Base-by-base conservation (phyloP, 1,140 invertebrate species). In the Zelostemma sp. region DNA sequence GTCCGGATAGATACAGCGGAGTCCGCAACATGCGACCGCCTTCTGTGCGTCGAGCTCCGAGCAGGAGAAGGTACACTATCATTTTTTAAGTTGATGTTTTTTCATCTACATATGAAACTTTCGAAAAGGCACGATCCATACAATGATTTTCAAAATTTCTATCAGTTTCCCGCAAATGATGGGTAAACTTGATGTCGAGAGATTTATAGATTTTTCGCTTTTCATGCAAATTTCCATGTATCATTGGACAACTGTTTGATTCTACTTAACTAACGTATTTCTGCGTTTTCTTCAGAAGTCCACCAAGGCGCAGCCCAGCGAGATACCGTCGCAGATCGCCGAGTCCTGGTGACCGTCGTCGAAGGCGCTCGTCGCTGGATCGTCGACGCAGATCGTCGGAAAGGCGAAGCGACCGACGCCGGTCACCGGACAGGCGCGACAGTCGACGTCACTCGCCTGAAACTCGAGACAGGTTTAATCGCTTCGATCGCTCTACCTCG, bases 401-500 rank as follows among this genome's bases (percentile, higher is more conserved):
- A 38, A 73, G 81, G 16, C 75, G 77, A 9, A 35, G 33, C 2
- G 82, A 84, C 35, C 69, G 82, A 21, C 80, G 80, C 21, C 75
- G 80, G 47, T 79, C 80, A 0, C 74, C 75, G 0, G 80, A 83
- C 55, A 79, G 70, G 48, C 80, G 81, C 8, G 80, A 80, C 38
- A 83, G 77, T 79, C 82, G 88, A 69, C 87, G 89, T 63, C 87
- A 87, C 65, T 89, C 89, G 38, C 82, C 88, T 38, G 80, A 82
- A 6, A 70, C 33, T 46, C 77, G 73, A 35, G 81, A 81, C 11
- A 71, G 31, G 57, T 76, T 75, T 3, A 74, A 70, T 60, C 78
- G 79, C 67, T 85, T 82, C 54, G 82, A 83, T 46, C 78, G 81
- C 67, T 86, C 83, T 19, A 77, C 70, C 15, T 85, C 83, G 19